A percentile compares a stretch with the other conserved stretches of the same genome.
Evolutionary conservation across 1,140 invertebrate genomes (phyloP).

Genomic region (Procambarus clarkii): DNA sequence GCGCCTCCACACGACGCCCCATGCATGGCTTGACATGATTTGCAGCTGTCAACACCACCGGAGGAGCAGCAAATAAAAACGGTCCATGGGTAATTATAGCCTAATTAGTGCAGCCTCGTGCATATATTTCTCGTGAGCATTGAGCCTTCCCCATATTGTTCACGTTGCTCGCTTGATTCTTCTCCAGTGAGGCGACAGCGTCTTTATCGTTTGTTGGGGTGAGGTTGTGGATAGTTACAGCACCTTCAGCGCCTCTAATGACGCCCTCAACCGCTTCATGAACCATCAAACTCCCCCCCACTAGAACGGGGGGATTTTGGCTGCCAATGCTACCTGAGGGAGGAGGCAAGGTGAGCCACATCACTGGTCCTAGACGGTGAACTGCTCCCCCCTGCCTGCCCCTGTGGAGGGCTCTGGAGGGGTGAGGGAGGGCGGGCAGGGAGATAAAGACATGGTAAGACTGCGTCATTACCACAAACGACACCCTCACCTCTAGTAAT

Average conservation of each 20-base stretch:
- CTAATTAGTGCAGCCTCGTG: conserved; percentile 25
- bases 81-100: conserved; percentile 21
- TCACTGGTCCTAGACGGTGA: neutral
- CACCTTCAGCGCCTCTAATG: neutral
- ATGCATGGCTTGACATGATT: neutral
- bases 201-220: neutral
- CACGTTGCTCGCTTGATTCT: too few relatives aligned
- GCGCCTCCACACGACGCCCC: too few relatives aligned
- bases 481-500: conserved; percentile 23
- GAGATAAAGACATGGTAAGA: conserved; percentile 37
- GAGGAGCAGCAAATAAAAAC: neutral
- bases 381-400: neutral
- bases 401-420: conserved; percentile 2
- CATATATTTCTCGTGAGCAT: too few relatives aligned
- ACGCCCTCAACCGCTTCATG: neutral
- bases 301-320: neutral
- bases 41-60: conserved; percentile 12
- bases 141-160: too few relatives aligned
- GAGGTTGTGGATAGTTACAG: neutral
- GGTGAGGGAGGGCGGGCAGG: neutral
- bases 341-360: neutral
- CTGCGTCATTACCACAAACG: conserved; percentile 40
- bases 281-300: neutral
- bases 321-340: neutral
- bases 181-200: neutral